Conservation (phyloP, 2,888 invertebrate genomes). For the Meiosimyza platycephala region DNA sequence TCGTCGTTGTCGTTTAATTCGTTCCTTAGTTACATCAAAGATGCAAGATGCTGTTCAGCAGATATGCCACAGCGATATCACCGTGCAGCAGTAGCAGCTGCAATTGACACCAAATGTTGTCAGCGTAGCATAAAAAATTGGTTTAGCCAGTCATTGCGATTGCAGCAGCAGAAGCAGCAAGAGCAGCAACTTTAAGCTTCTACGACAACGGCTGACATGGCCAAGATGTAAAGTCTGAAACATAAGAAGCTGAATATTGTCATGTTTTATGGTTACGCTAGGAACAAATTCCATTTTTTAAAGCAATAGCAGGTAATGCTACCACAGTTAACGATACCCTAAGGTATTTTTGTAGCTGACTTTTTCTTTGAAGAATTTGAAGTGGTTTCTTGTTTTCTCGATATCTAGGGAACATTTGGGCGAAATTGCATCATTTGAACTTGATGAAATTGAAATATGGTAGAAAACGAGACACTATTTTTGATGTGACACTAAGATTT, state of each 20-base stretch:
- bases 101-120: slow-evolving; percentile 9
- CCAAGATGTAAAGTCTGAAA: not conserved
- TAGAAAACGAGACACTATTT: too few relatives aligned
- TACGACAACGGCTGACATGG: too few relatives aligned
- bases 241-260: slow-evolving; percentile 12
- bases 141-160: not conserved
- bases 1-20: not conserved
- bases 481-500: too few relatives aligned
- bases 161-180: too few relatives aligned
- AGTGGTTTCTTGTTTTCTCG: too few relatives aligned
- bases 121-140: not conserved
- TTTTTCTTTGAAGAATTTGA: not conserved
- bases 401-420: too few relatives aligned
- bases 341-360: not conserved
- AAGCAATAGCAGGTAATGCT: not conserved
- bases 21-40: slow-evolving; percentile 9
- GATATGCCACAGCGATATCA: not conserved
- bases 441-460: too few relatives aligned
- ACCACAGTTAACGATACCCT: slow-evolving; percentile 4
- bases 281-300: not conserved
- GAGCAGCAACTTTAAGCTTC: too few relatives aligned
- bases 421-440: too few relatives aligned
- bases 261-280: not conserved
- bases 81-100: not conserved
- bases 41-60: slow-evolving; percentile 5